These are phyloP conservation scores for Pipistrellus kuhlii DNA, from an alignment of 2,797 vertebrate genomes.

Conservation along the genomic window DNA sequence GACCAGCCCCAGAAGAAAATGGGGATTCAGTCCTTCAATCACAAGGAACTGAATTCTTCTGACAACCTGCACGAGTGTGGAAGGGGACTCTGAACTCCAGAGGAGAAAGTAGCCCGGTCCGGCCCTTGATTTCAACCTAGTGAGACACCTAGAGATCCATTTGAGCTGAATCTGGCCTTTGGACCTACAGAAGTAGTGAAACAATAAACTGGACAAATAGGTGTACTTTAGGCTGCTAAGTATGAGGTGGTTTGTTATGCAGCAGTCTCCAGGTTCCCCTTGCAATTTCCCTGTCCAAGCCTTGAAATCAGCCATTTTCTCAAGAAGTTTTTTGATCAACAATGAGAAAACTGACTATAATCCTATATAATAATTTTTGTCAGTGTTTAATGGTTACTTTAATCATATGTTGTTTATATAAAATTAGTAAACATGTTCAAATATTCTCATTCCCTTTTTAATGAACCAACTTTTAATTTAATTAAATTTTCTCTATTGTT, in stretches of 20 bases:
- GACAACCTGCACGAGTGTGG: background rate
- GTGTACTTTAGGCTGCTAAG: background rate
- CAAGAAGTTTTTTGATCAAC: background rate
- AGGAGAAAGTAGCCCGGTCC: background rate
- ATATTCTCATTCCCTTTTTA: background rate
- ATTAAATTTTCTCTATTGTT: slow-evolving; percentile 8
- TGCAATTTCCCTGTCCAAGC: background rate
- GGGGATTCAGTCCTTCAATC: background rate
- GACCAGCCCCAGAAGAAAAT: background rate
- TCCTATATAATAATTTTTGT: background rate
- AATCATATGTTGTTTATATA: background rate
- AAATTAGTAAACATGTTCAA: background rate
- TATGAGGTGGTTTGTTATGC: background rate
- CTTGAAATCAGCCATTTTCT: background rate
- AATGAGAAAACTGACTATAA: background rate
- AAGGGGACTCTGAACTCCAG: background rate
- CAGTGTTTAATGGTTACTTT: slow-evolving; percentile 27
- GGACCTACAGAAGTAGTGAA: background rate
- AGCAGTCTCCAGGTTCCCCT: background rate
- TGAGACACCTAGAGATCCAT: background rate
- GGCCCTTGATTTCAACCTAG: background rate
- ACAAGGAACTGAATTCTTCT: background rate
- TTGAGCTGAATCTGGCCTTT: background rate
- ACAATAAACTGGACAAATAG: background rate
- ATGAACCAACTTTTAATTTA: slow-evolving; percentile 9